phyloP scores from a whole-genome alignment of 2,113 vertebrate species.

The Tragelaphus scriptus region DNA sequence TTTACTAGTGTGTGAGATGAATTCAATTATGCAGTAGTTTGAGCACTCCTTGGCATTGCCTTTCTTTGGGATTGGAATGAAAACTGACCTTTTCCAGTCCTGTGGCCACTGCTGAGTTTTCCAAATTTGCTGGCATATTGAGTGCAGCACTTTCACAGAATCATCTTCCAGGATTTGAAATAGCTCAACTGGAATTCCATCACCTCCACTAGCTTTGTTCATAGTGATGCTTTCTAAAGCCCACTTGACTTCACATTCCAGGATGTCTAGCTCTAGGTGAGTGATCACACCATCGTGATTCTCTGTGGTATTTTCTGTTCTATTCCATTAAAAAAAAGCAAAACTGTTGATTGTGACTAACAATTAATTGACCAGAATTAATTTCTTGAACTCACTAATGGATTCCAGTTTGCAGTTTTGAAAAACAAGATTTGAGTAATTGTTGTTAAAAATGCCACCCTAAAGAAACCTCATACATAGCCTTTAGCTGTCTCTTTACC shows the following conservation, averaged over 20 bases:
- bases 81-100: no score
- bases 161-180: background rate
- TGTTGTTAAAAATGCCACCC: background rate
- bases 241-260: background rate
- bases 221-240: background rate
- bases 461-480: background rate
- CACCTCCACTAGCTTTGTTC: background rate
- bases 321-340: background rate
- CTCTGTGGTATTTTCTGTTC: background rate
- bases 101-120: no score
- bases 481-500: background rate
- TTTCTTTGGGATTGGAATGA: no score
- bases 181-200: background rate
- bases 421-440: background rate
- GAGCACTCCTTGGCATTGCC: no score
- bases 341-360: background rate
- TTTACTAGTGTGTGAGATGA: no score
- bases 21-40: no score
- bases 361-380: background rate
- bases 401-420: background rate
- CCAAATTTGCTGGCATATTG: no score
- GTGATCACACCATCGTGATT: background rate
- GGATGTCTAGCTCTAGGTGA: background rate
- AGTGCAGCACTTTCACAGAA: background rate
- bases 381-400: background rate